Percentiles rank a stretch among this genome's conserved stretches.
Conservation (phyloP, 35 echinoderm and acorn worm genomes). For the Strongylocentrotus purpuratus region DNA sequence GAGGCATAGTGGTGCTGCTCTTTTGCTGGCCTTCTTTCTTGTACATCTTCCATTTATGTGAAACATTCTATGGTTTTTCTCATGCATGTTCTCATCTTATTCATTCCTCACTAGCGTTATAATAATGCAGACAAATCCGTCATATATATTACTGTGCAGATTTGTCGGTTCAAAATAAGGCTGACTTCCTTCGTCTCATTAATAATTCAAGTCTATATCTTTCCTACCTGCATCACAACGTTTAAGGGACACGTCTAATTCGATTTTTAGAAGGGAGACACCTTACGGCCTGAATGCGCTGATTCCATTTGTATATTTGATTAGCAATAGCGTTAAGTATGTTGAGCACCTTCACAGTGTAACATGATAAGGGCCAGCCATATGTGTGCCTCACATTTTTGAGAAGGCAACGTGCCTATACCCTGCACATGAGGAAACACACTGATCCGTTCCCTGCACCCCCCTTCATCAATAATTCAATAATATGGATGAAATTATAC, state of each 20-base stretch:
- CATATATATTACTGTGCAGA: too few species aligned
- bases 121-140: too few species aligned
- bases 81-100: too few species aligned
- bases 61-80: too few species aligned
- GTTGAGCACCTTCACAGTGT: not conserved
- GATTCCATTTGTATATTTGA: constrained; percentile 19
- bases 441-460: not conserved
- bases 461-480: not conserved
- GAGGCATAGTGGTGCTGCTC: too few species aligned
- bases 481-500: not conserved
- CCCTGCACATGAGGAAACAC: not conserved
- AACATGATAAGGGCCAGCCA: not conserved
- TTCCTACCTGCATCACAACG: not conserved
- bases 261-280: not conserved
- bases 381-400: not conserved
- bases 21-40: too few species aligned
- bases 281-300: not conserved
- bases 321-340: not conserved
- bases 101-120: too few species aligned
- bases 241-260: not conserved
- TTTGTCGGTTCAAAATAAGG: too few species aligned
- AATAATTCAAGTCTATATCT: not conserved
- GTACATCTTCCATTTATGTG: too few species aligned
- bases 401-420: not conserved
- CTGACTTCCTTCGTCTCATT: not conserved